Evolutionary conservation across 2,113 vertebrate genomes (phyloP).

Genomic region (Indri indri): DNA sequence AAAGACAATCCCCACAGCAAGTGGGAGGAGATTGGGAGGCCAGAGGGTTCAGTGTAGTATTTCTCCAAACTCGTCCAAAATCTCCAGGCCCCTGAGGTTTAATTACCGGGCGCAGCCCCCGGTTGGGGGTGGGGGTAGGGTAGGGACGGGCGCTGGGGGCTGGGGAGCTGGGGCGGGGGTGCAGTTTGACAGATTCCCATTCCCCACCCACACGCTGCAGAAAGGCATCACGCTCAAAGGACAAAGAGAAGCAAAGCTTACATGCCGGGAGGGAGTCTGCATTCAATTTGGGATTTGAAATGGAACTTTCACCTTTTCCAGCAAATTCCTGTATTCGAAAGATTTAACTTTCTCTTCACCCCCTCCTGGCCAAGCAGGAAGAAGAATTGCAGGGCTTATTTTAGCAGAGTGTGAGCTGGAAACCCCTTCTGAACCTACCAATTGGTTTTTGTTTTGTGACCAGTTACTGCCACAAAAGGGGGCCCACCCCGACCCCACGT

Average conservation of each 20-base stretch:
- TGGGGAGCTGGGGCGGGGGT: slow-evolving; percentile 73
- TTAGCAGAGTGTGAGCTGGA: slow-evolving; percentile 52
- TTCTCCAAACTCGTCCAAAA: slow-evolving; percentile 90
- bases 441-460: slow-evolving; percentile 82
- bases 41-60: slow-evolving; percentile 79
- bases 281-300: slow-evolving; percentile 51
- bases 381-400: slow-evolving; percentile 56
- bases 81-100: slow-evolving; percentile 90
- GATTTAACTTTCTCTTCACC: slow-evolving; percentile 50
- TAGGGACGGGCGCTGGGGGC: neutral
- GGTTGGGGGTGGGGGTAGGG: slow-evolving; percentile 84
- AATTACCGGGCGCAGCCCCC: slow-evolving; percentile 93
- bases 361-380: slow-evolving; percentile 28
- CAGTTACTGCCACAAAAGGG: slow-evolving; percentile 80
- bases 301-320: slow-evolving; percentile 58
- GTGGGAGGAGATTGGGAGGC: slow-evolving; percentile 83
- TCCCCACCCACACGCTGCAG: slow-evolving; percentile 80
- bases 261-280: slow-evolving; percentile 36
- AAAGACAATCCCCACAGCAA: slow-evolving; percentile 93
- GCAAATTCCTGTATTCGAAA: slow-evolving; percentile 64
- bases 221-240: rapidly evolving
- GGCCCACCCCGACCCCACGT: slow-evolving; percentile 80
- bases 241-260: slow-evolving; percentile 12
- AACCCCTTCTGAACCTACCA: slow-evolving; percentile 54
- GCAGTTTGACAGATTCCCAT: slow-evolving; percentile 87